phyloP scores from a whole-genome alignment of 2,797 vertebrate genomes.

The Phaenicophaeus curvirostris region DNA sequence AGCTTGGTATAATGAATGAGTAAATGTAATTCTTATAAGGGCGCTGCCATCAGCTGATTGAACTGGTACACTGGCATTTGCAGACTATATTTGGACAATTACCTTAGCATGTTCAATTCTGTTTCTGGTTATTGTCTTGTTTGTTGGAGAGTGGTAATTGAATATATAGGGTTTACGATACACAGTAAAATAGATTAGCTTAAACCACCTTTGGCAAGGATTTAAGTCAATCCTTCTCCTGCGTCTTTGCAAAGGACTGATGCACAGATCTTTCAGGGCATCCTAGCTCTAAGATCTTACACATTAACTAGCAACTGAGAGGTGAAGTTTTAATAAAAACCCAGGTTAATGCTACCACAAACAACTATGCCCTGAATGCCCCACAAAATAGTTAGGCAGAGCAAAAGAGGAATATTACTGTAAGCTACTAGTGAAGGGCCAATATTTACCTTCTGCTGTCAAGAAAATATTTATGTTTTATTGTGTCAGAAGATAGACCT shows the following conservation, averaged over 20 bases:
- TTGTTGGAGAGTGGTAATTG: neutral
- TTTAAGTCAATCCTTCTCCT: neutral
- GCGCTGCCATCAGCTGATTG: neutral
- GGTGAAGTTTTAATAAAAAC: neutral
- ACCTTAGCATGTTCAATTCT: neutral
- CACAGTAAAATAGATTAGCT: neutral
- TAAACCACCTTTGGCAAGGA: neutral
- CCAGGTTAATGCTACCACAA: neutral
- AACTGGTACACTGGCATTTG: neutral
- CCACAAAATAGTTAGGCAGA: neutral
- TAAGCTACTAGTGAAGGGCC: neutral
- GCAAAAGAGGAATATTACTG: neutral
- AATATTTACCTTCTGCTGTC: neutral
- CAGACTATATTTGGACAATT: neutral
- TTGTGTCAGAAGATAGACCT: neutral
- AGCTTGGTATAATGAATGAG: neutral
- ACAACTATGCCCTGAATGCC: neutral
- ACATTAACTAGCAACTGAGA: neutral
- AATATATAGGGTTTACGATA: neutral
- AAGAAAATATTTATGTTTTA: neutral
- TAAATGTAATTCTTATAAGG: neutral
- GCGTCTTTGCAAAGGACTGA: neutral
- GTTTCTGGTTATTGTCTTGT: neutral
- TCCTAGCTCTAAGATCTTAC: neutral
- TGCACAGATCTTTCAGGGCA: neutral